phyloP scores from a whole-genome alignment of 2,797 vertebrate species.

The Apogon talboti region DNA sequence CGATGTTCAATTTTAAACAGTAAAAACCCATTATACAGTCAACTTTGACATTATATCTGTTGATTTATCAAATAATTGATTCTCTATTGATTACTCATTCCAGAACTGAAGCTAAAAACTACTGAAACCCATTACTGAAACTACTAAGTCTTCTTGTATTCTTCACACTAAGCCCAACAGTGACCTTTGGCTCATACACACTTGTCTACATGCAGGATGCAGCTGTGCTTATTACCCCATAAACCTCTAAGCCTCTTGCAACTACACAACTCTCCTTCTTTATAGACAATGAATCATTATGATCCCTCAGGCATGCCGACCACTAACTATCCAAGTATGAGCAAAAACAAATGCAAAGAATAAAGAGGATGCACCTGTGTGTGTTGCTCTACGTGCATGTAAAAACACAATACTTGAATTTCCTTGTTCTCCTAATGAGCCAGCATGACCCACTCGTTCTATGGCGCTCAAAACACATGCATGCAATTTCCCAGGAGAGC shows the following conservation, averaged over 20 bases:
- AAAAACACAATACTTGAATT: conserved; percentile 34
- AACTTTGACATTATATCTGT: too few species aligned
- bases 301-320: conserved; percentile 25
- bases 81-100: not conserved
- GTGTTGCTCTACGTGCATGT: not conserved
- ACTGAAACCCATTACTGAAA: not conserved
- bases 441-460: conserved; percentile 45
- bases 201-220: conserved; percentile 64
- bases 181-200: conserved; percentile 33
- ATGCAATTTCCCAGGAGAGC: conserved; percentile 43
- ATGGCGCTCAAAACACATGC: conserved; percentile 36
- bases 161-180: conserved; percentile 18
- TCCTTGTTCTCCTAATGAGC: conserved; percentile 54
- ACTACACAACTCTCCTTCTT: conserved; percentile 44
- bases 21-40: too few species aligned
- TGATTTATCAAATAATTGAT: not conserved
- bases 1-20: too few species aligned
- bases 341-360: conserved; percentile 50
- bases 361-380: conserved; percentile 67
- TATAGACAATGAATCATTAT: conserved; percentile 66
- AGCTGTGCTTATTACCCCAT: conserved; percentile 68
- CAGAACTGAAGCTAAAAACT: not conserved
- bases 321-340: conserved; percentile 30
- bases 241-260: conserved; percentile 55
- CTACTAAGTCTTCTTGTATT: conserved; percentile 28